A percentile compares a stretch with the other conserved stretches of the same genome.
Conservation (phyloP, 2,888 invertebrate genomes). For the Drosophila affinis region DNA sequence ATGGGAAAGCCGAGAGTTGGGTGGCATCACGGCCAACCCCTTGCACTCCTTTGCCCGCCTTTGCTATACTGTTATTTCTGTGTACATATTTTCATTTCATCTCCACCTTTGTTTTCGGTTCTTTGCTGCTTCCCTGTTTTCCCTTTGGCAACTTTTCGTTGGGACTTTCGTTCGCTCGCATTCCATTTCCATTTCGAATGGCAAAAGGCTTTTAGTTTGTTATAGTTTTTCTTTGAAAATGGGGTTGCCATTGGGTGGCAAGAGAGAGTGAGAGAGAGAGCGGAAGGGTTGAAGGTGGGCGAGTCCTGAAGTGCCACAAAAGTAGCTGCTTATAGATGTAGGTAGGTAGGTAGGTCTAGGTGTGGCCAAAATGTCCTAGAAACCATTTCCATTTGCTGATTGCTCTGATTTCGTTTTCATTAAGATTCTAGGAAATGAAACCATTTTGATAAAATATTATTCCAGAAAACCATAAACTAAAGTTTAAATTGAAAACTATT, state of each 20-base stretch:
- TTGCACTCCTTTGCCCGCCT: not conserved
- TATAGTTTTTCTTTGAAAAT: conserved; percentile 39
- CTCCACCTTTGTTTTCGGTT: conserved; percentile 38
- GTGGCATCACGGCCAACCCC: not conserved
- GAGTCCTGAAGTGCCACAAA: conserved; percentile 28
- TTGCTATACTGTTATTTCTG: conserved; percentile 27
- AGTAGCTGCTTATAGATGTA: conserved; percentile 37
- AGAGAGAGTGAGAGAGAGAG: not conserved
- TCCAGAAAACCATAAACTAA: too few relatives aligned
- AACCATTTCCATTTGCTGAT: conserved; percentile 35
- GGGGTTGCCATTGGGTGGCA: conserved; percentile 24
- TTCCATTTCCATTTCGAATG: conserved; percentile 46
- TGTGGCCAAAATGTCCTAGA: conserved; percentile 43
- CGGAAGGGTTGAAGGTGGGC: conserved; percentile 4
- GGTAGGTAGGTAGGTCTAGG: too few relatives aligned
- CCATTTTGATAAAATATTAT: too few relatives aligned
- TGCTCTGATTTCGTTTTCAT: conserved; percentile 20
- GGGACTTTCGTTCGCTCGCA: conserved; percentile 26
- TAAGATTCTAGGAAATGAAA: not conserved
- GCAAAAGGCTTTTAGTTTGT: conserved; percentile 38
- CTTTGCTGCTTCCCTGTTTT: conserved; percentile 40
- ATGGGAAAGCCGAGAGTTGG: conserved; percentile 39
- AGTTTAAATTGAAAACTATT: too few relatives aligned
- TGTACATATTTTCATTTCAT: conserved; percentile 36
- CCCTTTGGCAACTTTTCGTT: conserved; percentile 60